phyloP scores from a whole-genome alignment of 2,888 invertebrate genomes.

The Thysanoteuthis rhombus region DNA sequence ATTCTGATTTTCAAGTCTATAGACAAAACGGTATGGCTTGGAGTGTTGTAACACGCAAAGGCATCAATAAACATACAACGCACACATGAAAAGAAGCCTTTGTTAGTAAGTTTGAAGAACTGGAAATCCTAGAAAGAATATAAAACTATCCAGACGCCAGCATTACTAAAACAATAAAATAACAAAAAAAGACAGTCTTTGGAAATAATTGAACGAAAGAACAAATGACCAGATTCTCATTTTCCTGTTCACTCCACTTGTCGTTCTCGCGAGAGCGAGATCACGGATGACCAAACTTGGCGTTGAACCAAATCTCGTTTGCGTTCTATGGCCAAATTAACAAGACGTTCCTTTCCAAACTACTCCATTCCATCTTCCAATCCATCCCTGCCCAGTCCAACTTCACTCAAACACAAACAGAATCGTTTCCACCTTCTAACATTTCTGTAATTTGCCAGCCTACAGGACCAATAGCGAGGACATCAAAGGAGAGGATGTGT shows the following conservation, averaged over 20 bases:
- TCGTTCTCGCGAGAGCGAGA: neutral
- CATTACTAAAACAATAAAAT: neutral
- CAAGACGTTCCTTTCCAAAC: neutral
- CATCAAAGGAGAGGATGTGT: neutral
- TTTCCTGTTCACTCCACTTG: neutral
- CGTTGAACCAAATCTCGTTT: neutral
- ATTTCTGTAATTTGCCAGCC: neutral
- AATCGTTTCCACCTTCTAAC: no score
- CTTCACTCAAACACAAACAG: neutral
- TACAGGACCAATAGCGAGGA: neutral
- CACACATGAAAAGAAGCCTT: neutral
- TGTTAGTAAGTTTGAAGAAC: no score
- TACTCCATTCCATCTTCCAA: neutral
- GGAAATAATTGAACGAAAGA: neutral
- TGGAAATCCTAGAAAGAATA: no score
- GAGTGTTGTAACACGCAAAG: no score
- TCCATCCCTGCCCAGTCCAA: neutral
- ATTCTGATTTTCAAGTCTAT: no score
- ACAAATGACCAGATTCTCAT: neutral
- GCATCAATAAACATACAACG: neutral
- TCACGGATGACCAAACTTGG: neutral
- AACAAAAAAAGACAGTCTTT: neutral
- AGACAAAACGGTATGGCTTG: no score
- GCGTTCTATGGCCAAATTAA: neutral
- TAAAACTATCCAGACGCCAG: no score